Conservation (phyloP, 1,140 invertebrate species). For the Diachasmimorpha longicaudata region DNA sequence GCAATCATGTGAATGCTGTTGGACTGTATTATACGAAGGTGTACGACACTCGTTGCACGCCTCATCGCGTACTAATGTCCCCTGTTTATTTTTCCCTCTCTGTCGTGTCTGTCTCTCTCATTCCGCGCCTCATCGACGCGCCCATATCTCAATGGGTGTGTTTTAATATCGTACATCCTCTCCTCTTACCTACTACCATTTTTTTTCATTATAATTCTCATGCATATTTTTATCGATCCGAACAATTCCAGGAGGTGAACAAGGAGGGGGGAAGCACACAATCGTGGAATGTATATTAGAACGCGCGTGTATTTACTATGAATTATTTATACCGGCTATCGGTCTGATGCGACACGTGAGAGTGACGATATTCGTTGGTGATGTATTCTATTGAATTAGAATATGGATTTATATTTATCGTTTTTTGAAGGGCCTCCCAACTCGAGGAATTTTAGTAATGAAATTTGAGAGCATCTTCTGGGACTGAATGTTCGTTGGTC, state of each 20-base stretch:
- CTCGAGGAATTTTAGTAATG: not conserved
- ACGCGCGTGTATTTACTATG: conserved; percentile 2
- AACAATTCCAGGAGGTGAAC: not conserved
- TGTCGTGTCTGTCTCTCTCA: not conserved
- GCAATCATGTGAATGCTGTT: not conserved
- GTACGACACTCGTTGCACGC: conserved; percentile 15
- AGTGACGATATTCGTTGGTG: not conserved
- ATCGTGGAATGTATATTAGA: not conserved
- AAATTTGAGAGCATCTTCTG: too few species aligned
- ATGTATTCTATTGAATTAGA: not conserved
- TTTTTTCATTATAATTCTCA: conserved; percentile 2
- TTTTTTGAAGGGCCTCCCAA: not conserved
- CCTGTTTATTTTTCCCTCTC: conserved; percentile 13
- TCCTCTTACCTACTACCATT: not conserved
- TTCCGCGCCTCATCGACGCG: not conserved
- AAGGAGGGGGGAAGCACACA: not conserved
- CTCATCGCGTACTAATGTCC: conserved; percentile 20
- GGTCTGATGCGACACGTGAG: not conserved
- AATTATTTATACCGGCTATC: conserved; percentile 17
- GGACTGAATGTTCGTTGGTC: too few species aligned
- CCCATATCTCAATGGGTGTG: not conserved
- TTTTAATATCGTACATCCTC: not conserved
- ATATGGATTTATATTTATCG: not conserved
- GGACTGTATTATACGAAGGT: not conserved
- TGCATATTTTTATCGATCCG: conserved; percentile 14